phyloP scores from a whole-genome alignment of 2,797 vertebrate species.

The Poecile montanus region DNA sequence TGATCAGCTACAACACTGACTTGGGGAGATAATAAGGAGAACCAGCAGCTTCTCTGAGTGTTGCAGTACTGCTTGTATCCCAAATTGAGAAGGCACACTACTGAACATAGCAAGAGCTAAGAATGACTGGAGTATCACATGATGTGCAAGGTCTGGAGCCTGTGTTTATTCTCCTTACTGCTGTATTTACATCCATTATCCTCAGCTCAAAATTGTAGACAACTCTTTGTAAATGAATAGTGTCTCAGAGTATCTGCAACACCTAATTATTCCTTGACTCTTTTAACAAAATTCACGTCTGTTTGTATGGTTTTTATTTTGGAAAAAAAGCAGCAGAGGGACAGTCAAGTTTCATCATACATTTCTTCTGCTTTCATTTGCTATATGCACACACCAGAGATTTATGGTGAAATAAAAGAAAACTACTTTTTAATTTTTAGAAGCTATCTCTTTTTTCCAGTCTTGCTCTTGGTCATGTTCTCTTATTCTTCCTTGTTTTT shows the following conservation, averaged over 20 bases:
- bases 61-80: background rate
- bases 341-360: background rate
- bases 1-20: background rate
- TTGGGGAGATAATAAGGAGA: background rate
- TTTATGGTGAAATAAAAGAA: background rate
- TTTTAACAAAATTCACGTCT: background rate
- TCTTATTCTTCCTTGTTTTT: background rate
- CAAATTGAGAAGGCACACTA: background rate
- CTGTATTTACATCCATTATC: background rate
- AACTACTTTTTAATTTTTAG: background rate
- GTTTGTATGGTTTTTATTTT: rapidly evolving
- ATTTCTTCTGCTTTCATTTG: background rate
- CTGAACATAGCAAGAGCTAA: background rate
- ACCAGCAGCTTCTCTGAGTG: background rate
- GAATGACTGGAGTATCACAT: background rate
- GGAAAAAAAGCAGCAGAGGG: background rate
- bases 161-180: background rate
- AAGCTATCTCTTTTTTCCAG: background rate
- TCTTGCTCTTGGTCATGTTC: background rate
- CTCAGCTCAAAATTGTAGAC: background rate
- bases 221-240: rapidly evolving
- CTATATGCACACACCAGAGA: background rate
- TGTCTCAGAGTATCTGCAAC: background rate
- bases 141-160: background rate
- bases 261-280: background rate